These are phyloP conservation scores for Cyanoderma ruficeps DNA, from an alignment of 2,113 vertebrate species.

Conservation along the genomic window DNA sequence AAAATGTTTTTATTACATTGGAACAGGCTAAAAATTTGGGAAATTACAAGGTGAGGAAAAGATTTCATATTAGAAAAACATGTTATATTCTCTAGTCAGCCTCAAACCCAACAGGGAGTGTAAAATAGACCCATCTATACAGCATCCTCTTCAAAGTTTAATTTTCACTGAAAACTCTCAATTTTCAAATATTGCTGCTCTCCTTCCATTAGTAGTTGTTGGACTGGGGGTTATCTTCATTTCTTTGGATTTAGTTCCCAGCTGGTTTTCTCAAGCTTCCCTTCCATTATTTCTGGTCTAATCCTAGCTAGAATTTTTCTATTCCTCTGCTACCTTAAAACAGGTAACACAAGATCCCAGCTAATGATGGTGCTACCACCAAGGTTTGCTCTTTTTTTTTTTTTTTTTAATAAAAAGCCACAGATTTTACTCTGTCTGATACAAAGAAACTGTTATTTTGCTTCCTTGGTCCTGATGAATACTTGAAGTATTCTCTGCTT, in stretches of 20 bases:
- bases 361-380: not conserved
- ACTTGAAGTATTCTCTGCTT: not conserved
- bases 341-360: fast-evolving
- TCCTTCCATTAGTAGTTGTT: not conserved
- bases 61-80: not conserved
- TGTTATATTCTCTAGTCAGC: not conserved
- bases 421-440: not conserved
- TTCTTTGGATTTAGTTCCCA: not conserved
- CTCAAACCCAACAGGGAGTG: fast-evolving
- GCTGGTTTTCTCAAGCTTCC: not conserved
- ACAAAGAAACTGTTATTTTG: not conserved
- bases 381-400: not conserved
- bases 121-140: not conserved
- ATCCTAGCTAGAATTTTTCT: not conserved
- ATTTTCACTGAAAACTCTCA: not conserved
- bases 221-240: not conserved
- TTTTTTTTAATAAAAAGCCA: too few species aligned
- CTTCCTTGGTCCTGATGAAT: not conserved
- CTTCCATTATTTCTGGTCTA: not conserved
- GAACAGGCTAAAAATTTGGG: not conserved
- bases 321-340: not conserved
- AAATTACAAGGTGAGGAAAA: not conserved
- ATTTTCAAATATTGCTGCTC: not conserved
- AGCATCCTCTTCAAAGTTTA: not conserved
- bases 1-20: not conserved